phyloP scores from a whole-genome alignment of 2,888 invertebrate genomes.

The Clitarchus hookeri region DNA sequence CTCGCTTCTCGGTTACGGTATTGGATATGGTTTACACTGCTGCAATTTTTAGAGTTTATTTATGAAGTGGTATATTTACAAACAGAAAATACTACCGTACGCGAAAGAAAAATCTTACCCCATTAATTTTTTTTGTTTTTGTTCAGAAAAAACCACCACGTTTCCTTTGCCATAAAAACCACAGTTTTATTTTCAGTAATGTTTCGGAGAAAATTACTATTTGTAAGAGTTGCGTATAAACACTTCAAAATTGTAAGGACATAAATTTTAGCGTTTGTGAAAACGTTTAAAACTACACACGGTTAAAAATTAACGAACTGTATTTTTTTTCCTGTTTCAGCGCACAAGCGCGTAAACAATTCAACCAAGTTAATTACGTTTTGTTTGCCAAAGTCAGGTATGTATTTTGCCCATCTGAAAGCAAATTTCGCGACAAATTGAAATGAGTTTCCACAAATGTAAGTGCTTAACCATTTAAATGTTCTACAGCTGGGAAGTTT shows the following conservation, averaged over 20 bases:
- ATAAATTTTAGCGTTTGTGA: not conserved
- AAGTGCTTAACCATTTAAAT: too few relatives aligned
- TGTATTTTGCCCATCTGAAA: too few relatives aligned
- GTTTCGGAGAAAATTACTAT: not conserved
- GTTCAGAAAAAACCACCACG: not conserved
- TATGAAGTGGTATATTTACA: conserved; percentile 4
- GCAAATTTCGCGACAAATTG: too few relatives aligned
- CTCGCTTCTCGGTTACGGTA: not conserved
- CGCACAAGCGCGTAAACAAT: too few relatives aligned
- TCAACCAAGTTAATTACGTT: too few relatives aligned
- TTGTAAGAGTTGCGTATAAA: not conserved
- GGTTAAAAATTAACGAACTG: too few relatives aligned
- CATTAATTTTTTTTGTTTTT: not conserved
- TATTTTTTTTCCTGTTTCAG: too few relatives aligned
- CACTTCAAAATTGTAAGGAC: not conserved
- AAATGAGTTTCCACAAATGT: too few relatives aligned
- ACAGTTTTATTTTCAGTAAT: not conserved
- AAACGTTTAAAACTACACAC: too few relatives aligned
- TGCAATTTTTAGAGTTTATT: conserved; percentile 10
- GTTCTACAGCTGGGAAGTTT: too few relatives aligned
- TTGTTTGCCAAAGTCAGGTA: too few relatives aligned
- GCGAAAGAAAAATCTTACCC: not conserved
- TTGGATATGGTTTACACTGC: not conserved
- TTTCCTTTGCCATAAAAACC: not conserved
- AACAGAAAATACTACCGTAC: not conserved